phyloP scores from a whole-genome alignment of 2,888 invertebrate species.

The Epiperipatus broadwayi region DNA sequence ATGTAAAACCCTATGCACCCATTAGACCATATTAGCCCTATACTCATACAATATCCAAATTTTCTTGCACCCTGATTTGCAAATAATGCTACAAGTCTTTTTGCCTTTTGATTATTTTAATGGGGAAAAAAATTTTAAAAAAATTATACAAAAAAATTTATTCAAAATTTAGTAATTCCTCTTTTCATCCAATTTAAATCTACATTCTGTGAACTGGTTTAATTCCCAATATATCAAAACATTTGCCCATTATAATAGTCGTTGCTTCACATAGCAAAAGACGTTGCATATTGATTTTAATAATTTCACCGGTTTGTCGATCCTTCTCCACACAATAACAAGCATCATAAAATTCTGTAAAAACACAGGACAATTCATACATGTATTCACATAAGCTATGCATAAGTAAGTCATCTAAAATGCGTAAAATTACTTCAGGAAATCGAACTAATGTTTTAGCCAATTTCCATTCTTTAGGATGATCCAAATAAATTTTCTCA shows the following conservation, averaged over 20 bases:
- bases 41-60: no score
- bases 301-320: slow-evolving; percentile 44
- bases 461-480: slow-evolving; percentile 85
- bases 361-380: slow-evolving; percentile 70
- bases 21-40: no score
- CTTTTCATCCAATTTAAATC: slow-evolving; percentile 14
- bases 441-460: slow-evolving; percentile 70
- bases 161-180: no score
- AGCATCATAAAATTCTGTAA: slow-evolving; percentile 84
- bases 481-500: slow-evolving; percentile 44
- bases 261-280: slow-evolving; percentile 81
- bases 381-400: slow-evolving; percentile 84
- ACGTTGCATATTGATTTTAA: slow-evolving; percentile 63
- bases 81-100: no score
- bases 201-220: slow-evolving; percentile 79
- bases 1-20: no score
- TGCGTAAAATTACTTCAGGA: slow-evolving; percentile 63
- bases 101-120: no score
- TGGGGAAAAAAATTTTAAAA: no score
- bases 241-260: slow-evolving; percentile 61
- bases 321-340: slow-evolving; percentile 96
- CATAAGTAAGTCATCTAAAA: slow-evolving; percentile 56
- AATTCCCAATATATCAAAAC: slow-evolving; percentile 75
- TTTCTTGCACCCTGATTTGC: no score
- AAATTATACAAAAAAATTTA: no score